Evolutionary conservation across 2,797 vertebrate genomes (phyloP).

Genomic region (Xiphorhynchus erythropygius): DNA sequence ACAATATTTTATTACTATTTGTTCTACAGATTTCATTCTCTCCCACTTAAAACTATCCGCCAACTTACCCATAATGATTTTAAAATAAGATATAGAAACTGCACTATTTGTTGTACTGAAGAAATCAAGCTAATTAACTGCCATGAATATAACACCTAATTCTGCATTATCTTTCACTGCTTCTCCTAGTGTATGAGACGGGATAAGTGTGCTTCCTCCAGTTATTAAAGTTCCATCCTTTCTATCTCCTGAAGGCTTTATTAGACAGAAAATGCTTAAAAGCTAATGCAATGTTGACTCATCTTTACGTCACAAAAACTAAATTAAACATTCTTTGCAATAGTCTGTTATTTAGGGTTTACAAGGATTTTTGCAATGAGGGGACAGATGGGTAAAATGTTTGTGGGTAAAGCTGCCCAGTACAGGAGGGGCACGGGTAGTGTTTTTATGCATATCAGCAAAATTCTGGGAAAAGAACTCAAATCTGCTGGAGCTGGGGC

Average conservation of each 20-base stretch:
- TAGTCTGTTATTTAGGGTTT: neutral
- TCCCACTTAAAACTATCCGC: neutral
- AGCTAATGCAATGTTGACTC: neutral
- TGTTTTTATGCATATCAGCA: neutral
- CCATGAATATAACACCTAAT: neutral
- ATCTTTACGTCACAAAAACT: neutral
- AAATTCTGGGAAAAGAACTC: neutral
- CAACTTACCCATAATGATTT: neutral
- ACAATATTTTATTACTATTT: neutral
- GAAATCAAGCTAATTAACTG: neutral
- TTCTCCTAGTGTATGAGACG: neutral
- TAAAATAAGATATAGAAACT: neutral
- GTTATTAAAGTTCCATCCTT: neutral
- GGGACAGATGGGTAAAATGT: neutral
- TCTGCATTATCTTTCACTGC: neutral
- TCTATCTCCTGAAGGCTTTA: neutral
- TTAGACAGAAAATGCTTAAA: neutral
- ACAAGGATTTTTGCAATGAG: rapidly evolving
- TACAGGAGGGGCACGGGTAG: neutral
- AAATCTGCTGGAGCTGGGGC: neutral
- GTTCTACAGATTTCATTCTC: neutral
- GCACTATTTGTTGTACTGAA: neutral
- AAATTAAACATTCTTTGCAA: neutral
- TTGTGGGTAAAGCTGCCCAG: neutral
- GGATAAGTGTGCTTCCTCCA: neutral